Evolutionary conservation across 2,113 vertebrate species (phyloP).

Genomic region (Calidris pugnax): DNA sequence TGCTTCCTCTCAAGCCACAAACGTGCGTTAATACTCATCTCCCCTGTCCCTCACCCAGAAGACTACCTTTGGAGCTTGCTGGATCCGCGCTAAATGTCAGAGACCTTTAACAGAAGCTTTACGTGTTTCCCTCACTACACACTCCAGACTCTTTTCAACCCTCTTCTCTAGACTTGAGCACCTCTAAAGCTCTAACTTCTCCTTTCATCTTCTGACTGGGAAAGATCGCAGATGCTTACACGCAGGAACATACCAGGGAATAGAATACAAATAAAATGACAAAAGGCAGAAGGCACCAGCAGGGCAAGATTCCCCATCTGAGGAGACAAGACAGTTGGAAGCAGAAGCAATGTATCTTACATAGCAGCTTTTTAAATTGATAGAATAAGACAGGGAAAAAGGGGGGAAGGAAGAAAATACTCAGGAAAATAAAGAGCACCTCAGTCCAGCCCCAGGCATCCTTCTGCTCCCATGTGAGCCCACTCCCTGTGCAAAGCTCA

Average conservation of each 20-base stretch:
- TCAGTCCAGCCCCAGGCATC: not conserved
- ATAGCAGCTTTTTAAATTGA: not conserved
- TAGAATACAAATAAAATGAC: not conserved
- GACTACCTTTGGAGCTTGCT: not conserved
- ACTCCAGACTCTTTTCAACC: not conserved
- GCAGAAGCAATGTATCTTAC: not conserved
- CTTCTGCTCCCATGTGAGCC: not conserved
- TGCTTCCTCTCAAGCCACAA: not conserved
- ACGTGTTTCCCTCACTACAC: not conserved
- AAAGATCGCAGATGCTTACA: not conserved
- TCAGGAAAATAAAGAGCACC: not conserved
- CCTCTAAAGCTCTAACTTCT: not conserved
- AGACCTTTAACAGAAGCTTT: not conserved
- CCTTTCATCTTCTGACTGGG: not conserved
- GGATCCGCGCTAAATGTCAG: rapidly evolving
- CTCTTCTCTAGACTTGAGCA: not conserved
- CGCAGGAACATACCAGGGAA: not conserved
- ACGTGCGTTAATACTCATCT: not conserved
- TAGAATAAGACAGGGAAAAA: not conserved
- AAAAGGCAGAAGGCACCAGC: not conserved
- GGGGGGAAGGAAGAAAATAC: not conserved
- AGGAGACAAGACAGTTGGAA: not conserved
- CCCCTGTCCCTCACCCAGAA: not conserved
- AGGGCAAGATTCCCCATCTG: not conserved
- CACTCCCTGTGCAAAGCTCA: not conserved